phyloP scores from a whole-genome alignment of 2,113 vertebrate species.

The Ondatra zibethicus region DNA sequence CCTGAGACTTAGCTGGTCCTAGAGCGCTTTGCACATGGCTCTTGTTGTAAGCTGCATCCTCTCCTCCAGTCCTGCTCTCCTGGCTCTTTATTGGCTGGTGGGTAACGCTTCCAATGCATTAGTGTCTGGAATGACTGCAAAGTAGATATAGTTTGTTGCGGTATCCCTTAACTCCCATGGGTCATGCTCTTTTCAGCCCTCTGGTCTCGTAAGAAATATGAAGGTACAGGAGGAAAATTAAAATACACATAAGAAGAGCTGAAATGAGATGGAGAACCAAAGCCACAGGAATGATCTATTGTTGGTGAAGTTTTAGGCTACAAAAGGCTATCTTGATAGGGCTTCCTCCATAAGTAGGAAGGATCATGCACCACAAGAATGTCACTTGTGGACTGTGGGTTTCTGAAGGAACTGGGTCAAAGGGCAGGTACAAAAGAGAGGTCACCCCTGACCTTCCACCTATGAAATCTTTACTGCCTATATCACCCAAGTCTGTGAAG shows the following conservation, averaged over 20 bases:
- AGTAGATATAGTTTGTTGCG: background rate
- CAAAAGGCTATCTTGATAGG: background rate
- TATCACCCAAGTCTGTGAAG: background rate
- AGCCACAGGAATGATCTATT: background rate
- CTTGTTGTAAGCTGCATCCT: background rate
- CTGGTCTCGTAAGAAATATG: background rate
- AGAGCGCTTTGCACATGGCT: too few species aligned
- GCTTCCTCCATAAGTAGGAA: background rate
- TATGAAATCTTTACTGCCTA: background rate
- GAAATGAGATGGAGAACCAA: background rate
- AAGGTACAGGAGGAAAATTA: background rate
- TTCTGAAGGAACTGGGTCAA: background rate
- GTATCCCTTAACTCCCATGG: background rate
- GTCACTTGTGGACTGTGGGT: background rate
- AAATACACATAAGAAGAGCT: background rate
- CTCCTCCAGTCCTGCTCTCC: too few species aligned
- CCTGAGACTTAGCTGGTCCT: background rate
- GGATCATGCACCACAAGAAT: rapidly evolving
- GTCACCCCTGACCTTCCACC: too few species aligned
- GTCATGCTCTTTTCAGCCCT: background rate
- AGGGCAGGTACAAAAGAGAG: background rate
- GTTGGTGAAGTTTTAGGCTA: background rate
- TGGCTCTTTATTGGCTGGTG: background rate
- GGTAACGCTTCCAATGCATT: background rate
- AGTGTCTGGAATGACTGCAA: background rate